These are phyloP conservation scores for Fringilla coelebs DNA, from an alignment of 2,797 vertebrate species.

Conservation along the genomic window DNA sequence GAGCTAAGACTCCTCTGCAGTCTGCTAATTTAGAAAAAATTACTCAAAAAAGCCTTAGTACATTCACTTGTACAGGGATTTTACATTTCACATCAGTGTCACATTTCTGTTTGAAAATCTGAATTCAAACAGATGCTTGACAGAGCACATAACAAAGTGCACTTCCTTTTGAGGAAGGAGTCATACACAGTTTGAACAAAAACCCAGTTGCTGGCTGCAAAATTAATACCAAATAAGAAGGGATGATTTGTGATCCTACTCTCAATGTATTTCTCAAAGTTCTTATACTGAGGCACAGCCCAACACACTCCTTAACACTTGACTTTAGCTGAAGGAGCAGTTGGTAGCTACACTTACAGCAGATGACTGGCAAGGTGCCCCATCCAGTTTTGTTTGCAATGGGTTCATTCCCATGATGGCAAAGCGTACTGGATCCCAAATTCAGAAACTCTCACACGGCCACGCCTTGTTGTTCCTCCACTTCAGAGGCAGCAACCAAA, in stretches of 20 bases:
- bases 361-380: background rate
- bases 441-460: background rate
- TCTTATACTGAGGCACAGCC: background rate
- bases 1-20: background rate
- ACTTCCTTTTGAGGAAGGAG: background rate
- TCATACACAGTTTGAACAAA: background rate
- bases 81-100: background rate
- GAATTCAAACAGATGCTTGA: background rate
- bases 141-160: background rate
- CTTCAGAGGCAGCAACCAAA: background rate
- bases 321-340: background rate
- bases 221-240: background rate
- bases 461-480: background rate
- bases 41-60: background rate
- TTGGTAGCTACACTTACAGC: background rate
- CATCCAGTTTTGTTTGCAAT: background rate
- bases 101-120: background rate
- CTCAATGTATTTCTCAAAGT: background rate
- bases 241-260: background rate
- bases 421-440: background rate
- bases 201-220: background rate
- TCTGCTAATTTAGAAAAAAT: background rate
- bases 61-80: background rate
- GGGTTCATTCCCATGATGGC: conserved; percentile 4
- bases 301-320: background rate